phyloP scores from a whole-genome alignment of 1,140 invertebrate species.

The Bathynomus jamesi region DNA sequence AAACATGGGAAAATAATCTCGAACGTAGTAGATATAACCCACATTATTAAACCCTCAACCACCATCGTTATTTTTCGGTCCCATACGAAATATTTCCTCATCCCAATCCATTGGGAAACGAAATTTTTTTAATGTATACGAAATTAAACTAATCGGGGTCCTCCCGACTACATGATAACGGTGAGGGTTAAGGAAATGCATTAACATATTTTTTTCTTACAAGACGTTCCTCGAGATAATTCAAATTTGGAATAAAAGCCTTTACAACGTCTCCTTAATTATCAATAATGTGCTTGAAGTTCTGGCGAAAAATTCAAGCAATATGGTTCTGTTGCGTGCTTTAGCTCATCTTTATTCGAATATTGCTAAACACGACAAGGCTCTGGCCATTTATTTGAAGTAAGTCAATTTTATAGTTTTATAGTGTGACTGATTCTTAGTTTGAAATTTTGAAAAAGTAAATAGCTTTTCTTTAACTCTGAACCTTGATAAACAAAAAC shows the following conservation, averaged over 20 bases:
- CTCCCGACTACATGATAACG: no score
- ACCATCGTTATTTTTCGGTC: no score
- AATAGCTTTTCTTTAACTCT: no score
- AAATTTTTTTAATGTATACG: no score
- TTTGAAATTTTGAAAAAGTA: conserved; percentile 10
- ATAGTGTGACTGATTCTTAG: not conserved
- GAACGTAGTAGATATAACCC: no score
- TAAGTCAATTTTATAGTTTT: conserved; percentile 43
- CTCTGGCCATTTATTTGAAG: conserved; percentile 84
- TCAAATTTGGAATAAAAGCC: conserved; percentile 72
- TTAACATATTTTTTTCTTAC: not conserved
- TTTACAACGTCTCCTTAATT: conserved; percentile 80
- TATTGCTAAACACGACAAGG: conserved; percentile 84
- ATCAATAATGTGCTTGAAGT: conserved; percentile 77
- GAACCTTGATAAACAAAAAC: no score
- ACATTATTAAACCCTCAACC: no score
- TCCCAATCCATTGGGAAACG: no score
- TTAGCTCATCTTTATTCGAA: conserved; percentile 86
- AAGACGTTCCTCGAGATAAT: conserved; percentile 76
- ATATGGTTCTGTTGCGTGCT: conserved; percentile 71
- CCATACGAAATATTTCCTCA: no score
- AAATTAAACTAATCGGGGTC: no score
- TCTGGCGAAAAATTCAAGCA: conserved; percentile 56
- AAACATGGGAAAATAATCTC: no score
- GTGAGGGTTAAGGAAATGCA: not conserved